Percentiles rank a stretch among this genome's conserved stretches.
Conservation (phyloP, 2,797 vertebrate genomes). For the Coilia nasus region DNA sequence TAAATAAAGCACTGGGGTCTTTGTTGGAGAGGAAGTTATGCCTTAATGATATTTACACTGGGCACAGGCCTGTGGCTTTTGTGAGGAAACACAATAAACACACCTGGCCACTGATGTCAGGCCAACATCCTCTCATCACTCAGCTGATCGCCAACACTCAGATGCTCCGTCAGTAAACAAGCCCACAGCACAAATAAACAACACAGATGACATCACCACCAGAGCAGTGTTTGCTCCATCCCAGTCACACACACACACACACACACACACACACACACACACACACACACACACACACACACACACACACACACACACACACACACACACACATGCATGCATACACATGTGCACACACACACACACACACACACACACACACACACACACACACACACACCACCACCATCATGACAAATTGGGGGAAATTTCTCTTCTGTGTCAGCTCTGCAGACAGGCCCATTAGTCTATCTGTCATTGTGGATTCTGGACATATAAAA, state of each 20-base stretch:
- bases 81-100: slow-evolving; percentile 68
- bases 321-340: neutral
- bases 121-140: slow-evolving; percentile 40
- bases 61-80: slow-evolving; percentile 54
- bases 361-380: neutral
- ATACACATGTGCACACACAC: too few relatives aligned
- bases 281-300: neutral
- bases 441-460: neutral
- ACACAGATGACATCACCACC: slow-evolving; percentile 56
- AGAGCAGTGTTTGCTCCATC: slow-evolving; percentile 59
- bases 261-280: neutral
- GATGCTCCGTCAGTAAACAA: slow-evolving; percentile 74
- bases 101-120: slow-evolving; percentile 71
- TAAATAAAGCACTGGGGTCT: slow-evolving; percentile 20
- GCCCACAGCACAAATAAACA: slow-evolving; percentile 51
- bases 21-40: slow-evolving; percentile 53
- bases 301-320: neutral
- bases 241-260: slow-evolving; percentile 21
- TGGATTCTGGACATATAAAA: neutral
- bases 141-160: slow-evolving; percentile 64
- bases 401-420: neutral
- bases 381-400: neutral
- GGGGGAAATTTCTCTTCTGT: neutral
- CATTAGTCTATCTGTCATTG: neutral
- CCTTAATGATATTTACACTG: slow-evolving; percentile 72